Base-by-base conservation (phyloP, 1,140 invertebrate genomes). In the Plectrocnemia conspersa region DNA sequence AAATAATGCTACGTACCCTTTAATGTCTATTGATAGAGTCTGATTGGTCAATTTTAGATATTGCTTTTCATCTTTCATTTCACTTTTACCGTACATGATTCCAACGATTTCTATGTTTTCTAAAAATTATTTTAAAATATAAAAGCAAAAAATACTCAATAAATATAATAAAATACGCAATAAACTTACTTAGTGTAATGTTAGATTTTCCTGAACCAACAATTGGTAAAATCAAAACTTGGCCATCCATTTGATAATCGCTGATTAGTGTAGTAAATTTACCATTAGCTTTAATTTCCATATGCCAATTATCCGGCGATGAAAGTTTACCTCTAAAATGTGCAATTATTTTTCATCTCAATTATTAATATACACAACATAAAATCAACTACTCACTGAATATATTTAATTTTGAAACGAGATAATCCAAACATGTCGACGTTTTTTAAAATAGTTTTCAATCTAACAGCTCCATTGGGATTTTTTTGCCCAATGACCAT, bases 201-300 rank as follows among this genome's bases (percentile, higher is more conserved):
- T 73, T 72, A 13, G 66, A 64, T 15, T 65, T 62, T 15, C 73
- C 73, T 5, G 62, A 56, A 21, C 74, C 74, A 15, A 47, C 56
- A 33, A 76, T 67, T 0, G 73, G 73, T 10, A 76, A 56, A 16
- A 74, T 59, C 3, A 75, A 55, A 1, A 76, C 64, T 49, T 66
- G 64, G 5, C 74, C 74, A 21, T 64, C 52, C n/a, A 73, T 65
- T 1, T 64, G 58, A 58, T 76, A 75, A 19, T 65, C 54, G n/a
- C 68, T 66, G 5, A 68, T 24, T 4, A 61, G 10, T 19, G n/a
- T n/a, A 15, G 16, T 22, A 61, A 15, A n/a, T 25, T 36, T 2
- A 25, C 7, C 27, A 49, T 21, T 10, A 3, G 13, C 56, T 23
- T 47, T 33, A n/a, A 61, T 15, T 6, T 23, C 35, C 7, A 57